Evolutionary conservation across 2,113 vertebrate genomes (phyloP), one percentile per base, ranked within the genome.

Genomic region (Paradoxurus hermaphroditus): DNA sequence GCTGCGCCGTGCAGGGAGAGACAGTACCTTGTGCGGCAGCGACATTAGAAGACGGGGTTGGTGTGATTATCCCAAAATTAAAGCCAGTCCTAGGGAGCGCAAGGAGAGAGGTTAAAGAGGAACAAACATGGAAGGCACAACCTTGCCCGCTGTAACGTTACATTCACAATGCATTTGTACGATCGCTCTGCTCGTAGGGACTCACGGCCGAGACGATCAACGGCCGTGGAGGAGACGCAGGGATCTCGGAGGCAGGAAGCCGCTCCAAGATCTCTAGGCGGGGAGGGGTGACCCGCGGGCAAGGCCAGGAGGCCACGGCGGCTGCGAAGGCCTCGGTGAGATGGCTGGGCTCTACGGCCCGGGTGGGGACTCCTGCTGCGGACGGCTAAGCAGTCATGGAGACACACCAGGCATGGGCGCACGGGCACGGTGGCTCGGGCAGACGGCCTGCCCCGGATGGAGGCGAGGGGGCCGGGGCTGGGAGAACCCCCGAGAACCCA

Each of bases 1-100:
- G 65, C 81, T 29, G 72, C 18, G 53, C 18, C 23, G 25, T 15
- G 7, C 73, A 31, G 27, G 63, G 31, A 84, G 53, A 91, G 85
- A 97, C 97, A 4, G n/a, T 97, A 99, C 99, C 99, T 99, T 97
- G 98, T 0, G 97, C 53, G 27, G 83, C 75, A 79, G 95, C 0
- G 2, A 98, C 97, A 90, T 75, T 98, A 82, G 98, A 90, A 19
- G 70, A 97, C 0, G 95, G 23, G 0, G 98, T 41, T 86, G 98
- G 97, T 81, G 98, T 72, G 93, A 98, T 93, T 63, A 82, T 85
- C 67, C 98, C 87, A 88, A 99, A 98, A 97, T 96, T 98, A 97
- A 99, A 99, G 36, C 98, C 98, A 97, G 98, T 59, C 92, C 98
- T 99, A 81, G 72, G 6, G 93, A 91, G 97, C 18, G 78, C 13